A percentile compares a stretch with the other conserved stretches of the same genome.
These are phyloP conservation scores for Pseudomyrmex sp. DNA, from an alignment of 1,140 invertebrate genomes.

Conservation along the genomic window DNA sequence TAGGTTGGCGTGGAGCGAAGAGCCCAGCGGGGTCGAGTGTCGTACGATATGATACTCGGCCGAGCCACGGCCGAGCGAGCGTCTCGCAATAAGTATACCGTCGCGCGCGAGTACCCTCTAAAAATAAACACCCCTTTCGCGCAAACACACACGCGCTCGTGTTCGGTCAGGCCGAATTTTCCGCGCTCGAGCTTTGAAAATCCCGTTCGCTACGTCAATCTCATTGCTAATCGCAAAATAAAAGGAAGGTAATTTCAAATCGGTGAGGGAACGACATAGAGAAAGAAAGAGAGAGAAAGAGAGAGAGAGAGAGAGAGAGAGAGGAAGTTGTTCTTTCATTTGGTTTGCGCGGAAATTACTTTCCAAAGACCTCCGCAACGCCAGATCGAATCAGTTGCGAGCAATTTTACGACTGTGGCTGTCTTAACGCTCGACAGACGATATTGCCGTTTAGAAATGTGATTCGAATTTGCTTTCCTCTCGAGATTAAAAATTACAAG, in stretches of 20 bases:
- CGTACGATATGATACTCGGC: constrained; percentile 78
- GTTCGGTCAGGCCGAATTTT: constrained; percentile 2
- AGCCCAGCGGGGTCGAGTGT: constrained; percentile 74
- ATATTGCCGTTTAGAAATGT: constrained; percentile 9
- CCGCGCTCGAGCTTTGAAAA: neutral
- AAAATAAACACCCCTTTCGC: constrained; percentile 72
- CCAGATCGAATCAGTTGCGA: constrained; percentile 44
- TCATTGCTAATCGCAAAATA: neutral
- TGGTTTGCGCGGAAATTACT: constrained; percentile 19
- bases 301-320: no score
- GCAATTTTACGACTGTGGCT: neutral
- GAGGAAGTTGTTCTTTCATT: constrained; percentile 14
- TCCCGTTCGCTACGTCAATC: neutral
- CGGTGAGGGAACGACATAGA: neutral
- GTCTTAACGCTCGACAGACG: neutral
- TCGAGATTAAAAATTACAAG: neutral
- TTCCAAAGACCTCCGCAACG: constrained; percentile 1
- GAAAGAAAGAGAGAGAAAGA: no score
- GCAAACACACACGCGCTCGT: constrained; percentile 30
- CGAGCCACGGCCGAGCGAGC: constrained; percentile 67
- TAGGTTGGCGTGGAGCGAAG: constrained; percentile 65
- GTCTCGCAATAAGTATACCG: constrained; percentile 56
- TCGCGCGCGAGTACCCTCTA: constrained; percentile 38
- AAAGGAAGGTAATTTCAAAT: constrained; percentile 35
- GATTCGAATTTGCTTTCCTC: constrained; percentile 4